Evolutionary conservation across 2,888 invertebrate genomes (phyloP).

Genomic region (Julus scandinavius): DNA sequence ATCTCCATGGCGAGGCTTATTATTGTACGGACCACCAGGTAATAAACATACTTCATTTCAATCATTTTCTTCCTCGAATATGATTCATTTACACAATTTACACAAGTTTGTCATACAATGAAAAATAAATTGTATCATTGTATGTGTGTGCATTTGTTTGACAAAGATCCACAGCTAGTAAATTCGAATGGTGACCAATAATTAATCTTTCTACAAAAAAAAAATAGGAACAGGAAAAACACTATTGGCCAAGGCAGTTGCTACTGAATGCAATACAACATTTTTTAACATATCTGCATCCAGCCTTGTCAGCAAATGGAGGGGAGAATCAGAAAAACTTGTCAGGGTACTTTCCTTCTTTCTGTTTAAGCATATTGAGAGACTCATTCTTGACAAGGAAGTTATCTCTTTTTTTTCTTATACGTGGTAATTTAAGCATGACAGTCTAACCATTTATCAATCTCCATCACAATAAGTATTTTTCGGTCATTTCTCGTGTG

Average conservation of each 20-base stretch:
- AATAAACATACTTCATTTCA: not conserved
- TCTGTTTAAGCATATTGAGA: constrained; percentile 24
- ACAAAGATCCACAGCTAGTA: not conserved
- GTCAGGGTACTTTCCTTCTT: constrained; percentile 72
- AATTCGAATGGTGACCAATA: not conserved
- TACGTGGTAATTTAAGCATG: not conserved
- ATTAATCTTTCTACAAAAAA: not conserved
- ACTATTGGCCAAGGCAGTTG: constrained; percentile 86
- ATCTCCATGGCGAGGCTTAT: constrained; percentile 84
- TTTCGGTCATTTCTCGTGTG: constrained; percentile 37
- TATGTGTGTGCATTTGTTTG: not conserved
- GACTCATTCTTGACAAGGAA: not conserved
- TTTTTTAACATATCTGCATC: constrained; percentile 94
- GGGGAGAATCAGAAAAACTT: constrained; percentile 95
- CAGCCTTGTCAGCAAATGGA: constrained; percentile 92
- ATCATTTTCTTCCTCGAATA: not conserved
- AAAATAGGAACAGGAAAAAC: constrained; percentile 77
- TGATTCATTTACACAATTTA: constrained; percentile 35
- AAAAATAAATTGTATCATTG: not conserved
- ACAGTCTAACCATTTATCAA: constrained; percentile 44
- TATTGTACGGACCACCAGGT: constrained; percentile 81
- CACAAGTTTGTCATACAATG: not conserved
- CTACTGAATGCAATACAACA: constrained; percentile 79
- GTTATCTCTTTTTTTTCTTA: constrained; percentile 1
- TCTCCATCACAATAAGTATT: constrained; percentile 21